phyloP scores from a whole-genome alignment of 2,888 invertebrate species.

The Lissonota sp. region DNA sequence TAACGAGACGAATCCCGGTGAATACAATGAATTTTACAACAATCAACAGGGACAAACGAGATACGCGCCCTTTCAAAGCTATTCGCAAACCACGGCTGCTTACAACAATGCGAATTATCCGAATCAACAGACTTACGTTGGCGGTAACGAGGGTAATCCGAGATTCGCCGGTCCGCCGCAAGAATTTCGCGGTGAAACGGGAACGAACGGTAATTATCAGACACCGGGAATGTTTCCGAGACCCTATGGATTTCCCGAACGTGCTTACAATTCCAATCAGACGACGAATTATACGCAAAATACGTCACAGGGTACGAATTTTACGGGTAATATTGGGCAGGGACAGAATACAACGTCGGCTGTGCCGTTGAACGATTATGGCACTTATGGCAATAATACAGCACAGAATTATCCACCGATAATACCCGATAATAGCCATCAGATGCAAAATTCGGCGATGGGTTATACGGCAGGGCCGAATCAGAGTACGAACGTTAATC shows the following conservation, averaged over 20 bases:
- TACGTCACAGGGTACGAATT: constrained; percentile 70
- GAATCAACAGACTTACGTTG: constrained; percentile 65
- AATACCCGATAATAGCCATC: constrained; percentile 67
- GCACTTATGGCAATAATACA: constrained; percentile 74
- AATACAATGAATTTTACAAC: constrained; percentile 77
- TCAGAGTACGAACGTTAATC: constrained; percentile 62
- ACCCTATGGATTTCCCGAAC: constrained; percentile 78
- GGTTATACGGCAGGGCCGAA: constrained; percentile 70
- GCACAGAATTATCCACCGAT: constrained; percentile 74
- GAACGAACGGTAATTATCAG: constrained; percentile 75
- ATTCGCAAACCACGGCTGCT: constrained; percentile 72
- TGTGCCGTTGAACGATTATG: constrained; percentile 76
- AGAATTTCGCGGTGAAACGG: constrained; percentile 76
- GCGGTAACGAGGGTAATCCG: constrained; percentile 64
- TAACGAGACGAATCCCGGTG: constrained; percentile 74
- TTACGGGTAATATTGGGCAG: constrained; percentile 73
- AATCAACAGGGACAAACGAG: constrained; percentile 76
- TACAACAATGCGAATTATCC: constrained; percentile 69
- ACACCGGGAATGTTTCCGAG: constrained; percentile 75
- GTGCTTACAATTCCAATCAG: constrained; percentile 76
- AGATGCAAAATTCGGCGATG: constrained; percentile 71
- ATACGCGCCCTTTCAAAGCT: constrained; percentile 77
- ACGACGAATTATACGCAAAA: constrained; percentile 76
- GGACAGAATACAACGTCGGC: constrained; percentile 75
- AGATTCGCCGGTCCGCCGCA: constrained; percentile 67